Evolutionary conservation across 2,888 invertebrate genomes (phyloP).

Genomic region (Steinernema hermaphroditum): DNA sequence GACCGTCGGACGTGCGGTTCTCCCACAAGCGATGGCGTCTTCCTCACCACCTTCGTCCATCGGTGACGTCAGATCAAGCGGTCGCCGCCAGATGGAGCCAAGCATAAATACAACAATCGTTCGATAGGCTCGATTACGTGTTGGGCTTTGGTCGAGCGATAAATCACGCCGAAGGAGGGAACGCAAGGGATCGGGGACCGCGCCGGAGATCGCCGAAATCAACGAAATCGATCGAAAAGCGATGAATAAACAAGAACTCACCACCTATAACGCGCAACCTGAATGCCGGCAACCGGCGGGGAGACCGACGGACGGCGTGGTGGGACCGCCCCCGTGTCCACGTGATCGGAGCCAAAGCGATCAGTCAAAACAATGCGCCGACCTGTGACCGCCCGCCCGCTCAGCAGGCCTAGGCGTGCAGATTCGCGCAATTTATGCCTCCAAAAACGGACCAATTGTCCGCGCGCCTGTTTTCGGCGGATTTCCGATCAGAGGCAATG

Average conservation of each 20-base stretch:
- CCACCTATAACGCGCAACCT: not conserved
- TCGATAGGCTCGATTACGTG: not conserved
- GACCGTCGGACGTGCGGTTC: not conserved
- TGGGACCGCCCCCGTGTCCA: not conserved
- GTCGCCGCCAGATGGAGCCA: not conserved
- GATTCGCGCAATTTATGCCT: too few species aligned
- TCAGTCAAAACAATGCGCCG: too few species aligned
- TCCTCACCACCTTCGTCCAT: not conserved
- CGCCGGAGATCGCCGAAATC: not conserved
- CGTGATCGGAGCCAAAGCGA: too few species aligned
- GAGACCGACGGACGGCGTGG: not conserved
- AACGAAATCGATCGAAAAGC: not conserved
- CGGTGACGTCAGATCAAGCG: not conserved
- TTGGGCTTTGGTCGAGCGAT: not conserved
- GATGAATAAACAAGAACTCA: not conserved
- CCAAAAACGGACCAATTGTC: too few species aligned
- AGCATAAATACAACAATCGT: not conserved
- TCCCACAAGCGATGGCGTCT: not conserved
- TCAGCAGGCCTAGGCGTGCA: too few species aligned
- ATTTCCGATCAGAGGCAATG: too few species aligned
- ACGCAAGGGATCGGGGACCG: not conserved
- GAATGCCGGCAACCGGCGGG: not conserved
- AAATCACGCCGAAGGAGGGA: too few species aligned
- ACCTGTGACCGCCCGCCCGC: too few species aligned
- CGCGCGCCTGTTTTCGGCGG: too few species aligned